Percentiles rank a stretch among this genome's conserved stretches.
phyloP scores from a whole-genome alignment of 2,888 invertebrate species.

The Lydus trimaculatus region DNA sequence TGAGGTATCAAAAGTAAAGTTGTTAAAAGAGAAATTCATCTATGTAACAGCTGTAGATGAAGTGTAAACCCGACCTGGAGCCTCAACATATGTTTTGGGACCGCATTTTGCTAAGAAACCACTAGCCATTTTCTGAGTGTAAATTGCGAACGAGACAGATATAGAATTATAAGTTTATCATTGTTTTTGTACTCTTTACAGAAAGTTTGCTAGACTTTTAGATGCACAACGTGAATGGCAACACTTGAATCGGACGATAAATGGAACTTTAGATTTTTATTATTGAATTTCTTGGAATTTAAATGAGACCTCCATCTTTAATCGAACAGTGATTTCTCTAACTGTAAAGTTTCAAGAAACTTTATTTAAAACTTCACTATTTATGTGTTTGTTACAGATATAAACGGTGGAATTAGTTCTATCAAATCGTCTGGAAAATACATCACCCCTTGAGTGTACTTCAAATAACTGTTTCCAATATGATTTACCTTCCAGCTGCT shows the following conservation, averaged over 20 bases:
- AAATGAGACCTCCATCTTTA: not conserved
- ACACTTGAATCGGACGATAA: not conserved
- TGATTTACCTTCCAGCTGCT: not conserved
- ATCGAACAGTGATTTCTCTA: not conserved
- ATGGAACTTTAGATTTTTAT: not conserved
- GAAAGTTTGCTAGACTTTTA: not conserved
- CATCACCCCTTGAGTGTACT: not conserved
- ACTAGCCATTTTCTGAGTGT: not conserved
- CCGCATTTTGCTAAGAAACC: not conserved
- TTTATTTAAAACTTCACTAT: not conserved
- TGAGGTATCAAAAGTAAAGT: not conserved
- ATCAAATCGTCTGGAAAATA: not conserved
- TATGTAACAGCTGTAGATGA: not conserved
- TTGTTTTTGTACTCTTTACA: not conserved
- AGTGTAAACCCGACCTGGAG: not conserved
- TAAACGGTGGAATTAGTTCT: not conserved
- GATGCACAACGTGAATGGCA: not conserved
- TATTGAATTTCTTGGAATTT: conserved; percentile 3
- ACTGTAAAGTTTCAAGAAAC: not conserved
- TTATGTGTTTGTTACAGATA: conserved; percentile 4
- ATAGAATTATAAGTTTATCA: not conserved
- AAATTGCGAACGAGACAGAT: not conserved
- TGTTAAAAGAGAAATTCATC: not conserved
- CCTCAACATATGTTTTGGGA: not conserved
- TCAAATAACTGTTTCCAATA: not conserved